Evolutionary conservation across 2,113 vertebrate genomes (phyloP).

Genomic region (Anolis sagrei): DNA sequence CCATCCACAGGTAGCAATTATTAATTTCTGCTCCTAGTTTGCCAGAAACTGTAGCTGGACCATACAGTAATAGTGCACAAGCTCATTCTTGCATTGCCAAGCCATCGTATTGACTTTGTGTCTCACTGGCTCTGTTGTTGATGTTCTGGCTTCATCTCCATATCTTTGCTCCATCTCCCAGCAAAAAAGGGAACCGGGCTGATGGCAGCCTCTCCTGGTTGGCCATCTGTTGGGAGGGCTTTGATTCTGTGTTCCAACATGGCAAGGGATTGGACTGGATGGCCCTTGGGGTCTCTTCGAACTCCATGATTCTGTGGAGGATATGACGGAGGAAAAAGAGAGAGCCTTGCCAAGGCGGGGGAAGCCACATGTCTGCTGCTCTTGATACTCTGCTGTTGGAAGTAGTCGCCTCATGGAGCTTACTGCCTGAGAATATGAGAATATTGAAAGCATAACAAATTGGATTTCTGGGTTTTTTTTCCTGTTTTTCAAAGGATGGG

Average conservation of each 20-base stretch:
- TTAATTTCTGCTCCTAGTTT: not conserved
- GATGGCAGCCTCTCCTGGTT: no score
- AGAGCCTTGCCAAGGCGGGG: no score
- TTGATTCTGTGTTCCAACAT: no score
- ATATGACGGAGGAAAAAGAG: no score
- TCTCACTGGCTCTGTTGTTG: not conserved
- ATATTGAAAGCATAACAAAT: constrained; percentile 8
- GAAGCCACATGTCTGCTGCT: no score
- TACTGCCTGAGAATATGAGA: not conserved
- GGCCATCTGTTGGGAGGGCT: no score
- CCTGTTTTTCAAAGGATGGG: constrained; percentile 82
- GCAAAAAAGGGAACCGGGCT: no score
- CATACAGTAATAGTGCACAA: not conserved
- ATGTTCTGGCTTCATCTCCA: not conserved
- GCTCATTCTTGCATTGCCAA: not conserved
- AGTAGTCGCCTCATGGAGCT: no score
- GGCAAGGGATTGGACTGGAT: no score
- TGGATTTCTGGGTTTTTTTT: not conserved
- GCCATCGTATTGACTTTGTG: not conserved
- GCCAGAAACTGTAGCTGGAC: not conserved
- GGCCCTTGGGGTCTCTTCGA: no score
- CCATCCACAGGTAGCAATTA: not conserved
- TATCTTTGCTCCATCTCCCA: not conserved
- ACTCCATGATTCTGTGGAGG: no score
- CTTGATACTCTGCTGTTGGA: no score